Percentiles rank a stretch among this genome's conserved stretches.
These are phyloP conservation scores for Sphenodon punctatus DNA, from an alignment of 2,797 vertebrate genomes.

Conservation along the genomic window DNA sequence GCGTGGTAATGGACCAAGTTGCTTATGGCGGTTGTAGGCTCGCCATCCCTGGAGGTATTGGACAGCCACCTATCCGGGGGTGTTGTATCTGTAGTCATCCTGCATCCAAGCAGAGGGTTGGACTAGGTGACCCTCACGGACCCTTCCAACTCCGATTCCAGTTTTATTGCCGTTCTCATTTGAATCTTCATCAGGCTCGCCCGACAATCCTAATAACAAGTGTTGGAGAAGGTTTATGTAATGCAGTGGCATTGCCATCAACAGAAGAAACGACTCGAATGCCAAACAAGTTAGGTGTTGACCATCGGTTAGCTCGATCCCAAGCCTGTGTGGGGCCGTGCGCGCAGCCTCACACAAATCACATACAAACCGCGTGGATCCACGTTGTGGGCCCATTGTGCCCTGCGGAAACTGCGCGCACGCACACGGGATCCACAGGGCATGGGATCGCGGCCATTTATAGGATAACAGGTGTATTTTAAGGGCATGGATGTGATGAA, in stretches of 20 bases:
- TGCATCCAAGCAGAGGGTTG: too few relatives aligned
- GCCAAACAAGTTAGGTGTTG: neutral
- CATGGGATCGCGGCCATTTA: neutral
- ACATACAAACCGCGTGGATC: too few relatives aligned
- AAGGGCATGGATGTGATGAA: neutral
- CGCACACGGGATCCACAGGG: neutral
- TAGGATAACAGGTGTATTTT: too few relatives aligned
- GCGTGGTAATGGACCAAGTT: too few relatives aligned
- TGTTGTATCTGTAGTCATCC: too few relatives aligned
- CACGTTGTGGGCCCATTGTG: too few relatives aligned
- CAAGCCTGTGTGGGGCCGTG: too few relatives aligned
- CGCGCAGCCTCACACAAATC: too few relatives aligned
- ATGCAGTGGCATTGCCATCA: neutral
- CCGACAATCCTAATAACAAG: rapidly evolving
- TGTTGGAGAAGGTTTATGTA: neutral
- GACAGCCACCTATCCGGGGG: too few relatives aligned
- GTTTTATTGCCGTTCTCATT: neutral
- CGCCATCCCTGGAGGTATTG: too few relatives aligned
- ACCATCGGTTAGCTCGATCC: too few relatives aligned
- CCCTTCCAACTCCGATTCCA: neutral
- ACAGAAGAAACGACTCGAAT: neutral
- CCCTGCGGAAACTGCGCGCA: neutral
- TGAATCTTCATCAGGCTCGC: neutral
- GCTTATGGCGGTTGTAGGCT: too few relatives aligned
- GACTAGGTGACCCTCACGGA: neutral